A percentile compares a stretch with the other conserved stretches of the same genome.
phyloP scores from a whole-genome alignment of 2,113 vertebrate genomes.

The Leptobrachium leishanense region DNA sequence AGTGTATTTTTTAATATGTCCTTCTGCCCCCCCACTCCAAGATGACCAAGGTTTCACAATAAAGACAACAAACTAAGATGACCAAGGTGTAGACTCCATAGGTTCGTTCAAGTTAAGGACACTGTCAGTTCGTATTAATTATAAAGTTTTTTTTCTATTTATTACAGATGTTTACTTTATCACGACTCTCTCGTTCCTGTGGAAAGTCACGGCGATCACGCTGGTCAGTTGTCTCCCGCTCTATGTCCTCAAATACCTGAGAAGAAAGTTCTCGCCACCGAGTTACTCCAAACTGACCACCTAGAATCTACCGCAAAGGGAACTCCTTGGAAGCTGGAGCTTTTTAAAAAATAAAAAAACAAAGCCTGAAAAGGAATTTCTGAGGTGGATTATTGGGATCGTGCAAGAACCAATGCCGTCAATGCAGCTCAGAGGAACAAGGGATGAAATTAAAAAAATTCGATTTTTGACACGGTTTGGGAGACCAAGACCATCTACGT shows the following conservation, averaged over 20 bases:
- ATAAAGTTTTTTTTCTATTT: conserved; percentile 1
- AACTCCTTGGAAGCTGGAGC: not conserved
- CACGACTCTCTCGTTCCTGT: conserved; percentile 88
- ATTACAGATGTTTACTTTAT: conserved; percentile 93
- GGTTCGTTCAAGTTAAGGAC: too few species aligned
- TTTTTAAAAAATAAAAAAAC: not conserved
- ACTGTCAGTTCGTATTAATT: too few species aligned
- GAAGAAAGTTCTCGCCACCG: conserved; percentile 91
- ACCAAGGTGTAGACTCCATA: too few species aligned
- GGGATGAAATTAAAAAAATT: not conserved
- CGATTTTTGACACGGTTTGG: conserved; percentile 4
- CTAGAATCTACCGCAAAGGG: conserved; percentile 60
- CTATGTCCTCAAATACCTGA: conserved; percentile 95
- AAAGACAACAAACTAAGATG: too few species aligned
- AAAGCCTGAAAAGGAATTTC: not conserved
- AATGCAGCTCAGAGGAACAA: conserved; percentile 46
- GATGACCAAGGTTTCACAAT: too few species aligned
- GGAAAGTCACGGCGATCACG: conserved; percentile 96
- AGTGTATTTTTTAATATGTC: too few species aligned
- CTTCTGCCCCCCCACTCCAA: too few species aligned
- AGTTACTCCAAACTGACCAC: conserved; percentile 96
- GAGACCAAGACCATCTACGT: not conserved
- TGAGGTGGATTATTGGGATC: conserved; percentile 23
- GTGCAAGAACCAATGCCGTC: conserved; percentile 45
- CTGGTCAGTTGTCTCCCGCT: conserved; percentile 96